These are phyloP conservation scores for Tyto alba DNA, from an alignment of 2,113 vertebrate species.

Conservation along the genomic window DNA sequence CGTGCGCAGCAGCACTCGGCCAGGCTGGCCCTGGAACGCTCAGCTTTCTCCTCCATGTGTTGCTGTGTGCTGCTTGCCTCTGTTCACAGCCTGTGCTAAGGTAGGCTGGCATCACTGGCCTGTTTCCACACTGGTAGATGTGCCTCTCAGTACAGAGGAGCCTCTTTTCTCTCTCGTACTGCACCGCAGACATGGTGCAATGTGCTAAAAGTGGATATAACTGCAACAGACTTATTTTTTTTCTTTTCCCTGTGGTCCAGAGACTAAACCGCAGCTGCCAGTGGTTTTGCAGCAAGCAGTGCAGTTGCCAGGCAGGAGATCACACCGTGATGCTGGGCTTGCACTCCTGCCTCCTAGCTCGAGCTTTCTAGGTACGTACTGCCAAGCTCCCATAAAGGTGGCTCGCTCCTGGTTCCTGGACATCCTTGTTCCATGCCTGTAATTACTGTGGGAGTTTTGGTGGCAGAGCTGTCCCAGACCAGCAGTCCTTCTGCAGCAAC, in stretches of 20 bases:
- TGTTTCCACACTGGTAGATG: neutral
- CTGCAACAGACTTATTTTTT: neutral
- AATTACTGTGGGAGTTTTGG: neutral
- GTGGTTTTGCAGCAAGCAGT: constrained; percentile 13
- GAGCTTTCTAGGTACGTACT: neutral
- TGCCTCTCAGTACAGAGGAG: accelerated
- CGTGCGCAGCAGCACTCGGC: accelerated
- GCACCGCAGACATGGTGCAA: neutral
- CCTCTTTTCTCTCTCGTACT: neutral
- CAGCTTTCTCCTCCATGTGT: accelerated
- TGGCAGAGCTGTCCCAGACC: neutral
- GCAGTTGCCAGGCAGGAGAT: neutral
- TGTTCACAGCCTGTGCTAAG: accelerated
- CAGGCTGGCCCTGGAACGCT: neutral
- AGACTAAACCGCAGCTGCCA: neutral
- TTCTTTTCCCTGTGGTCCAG: neutral
- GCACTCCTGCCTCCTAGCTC: neutral
- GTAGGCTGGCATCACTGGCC: accelerated
- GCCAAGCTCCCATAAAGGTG: neutral
- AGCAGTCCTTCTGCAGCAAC: neutral
- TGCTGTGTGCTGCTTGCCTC: neutral
- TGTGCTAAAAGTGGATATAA: neutral
- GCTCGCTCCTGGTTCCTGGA: neutral
- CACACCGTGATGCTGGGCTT: neutral
- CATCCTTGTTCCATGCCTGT: neutral